Evolutionary conservation across 1,140 invertebrate genomes (phyloP), one percentile per base, ranked within the genome.

Genomic region (Bombyx mandarina): DNA sequence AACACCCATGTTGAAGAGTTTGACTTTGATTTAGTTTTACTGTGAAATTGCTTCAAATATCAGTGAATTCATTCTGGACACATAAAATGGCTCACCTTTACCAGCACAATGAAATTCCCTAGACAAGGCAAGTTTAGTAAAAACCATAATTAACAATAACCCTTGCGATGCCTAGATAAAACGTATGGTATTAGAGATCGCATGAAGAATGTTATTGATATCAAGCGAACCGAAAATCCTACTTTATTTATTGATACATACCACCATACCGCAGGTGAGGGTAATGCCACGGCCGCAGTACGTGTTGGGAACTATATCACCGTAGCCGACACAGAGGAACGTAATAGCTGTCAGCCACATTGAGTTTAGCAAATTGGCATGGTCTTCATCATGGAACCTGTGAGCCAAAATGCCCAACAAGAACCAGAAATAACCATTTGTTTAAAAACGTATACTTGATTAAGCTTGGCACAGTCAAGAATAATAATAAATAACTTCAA

Each of bases 341-440:
- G 95, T 96, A 83, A 95, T 96, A 79, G 94, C 94, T 71, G 95
- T 96, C 90, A 97, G 91, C 95, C 95, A 97, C 94, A 97, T 95
- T 77, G 95, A 94, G 90, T 96, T 96, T 84, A 96, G 91, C 84
- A 96, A 93, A 91, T 96, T 97, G 71, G 93, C 94, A 89, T 96
- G 95, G 85, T 94, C 93, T 86, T 93, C 92, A 88, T 95, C 94
- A 88, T 95, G 94, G 89, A 94, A 93, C 90, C 94, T 95, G 90
- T 77, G 80, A 80, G 82, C 80, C 79, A 82, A 87, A 87, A 85
- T 75, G 84, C 80, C 84, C 82, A 73, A 87, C 84, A 85, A 87
- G 80, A 84, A 85, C 82, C 82, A 87, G 76, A 82, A 75, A 77
- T 82, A 86, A 84, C 81, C 80, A 75, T 68, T 64, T 71, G 61